Percentiles rank a stretch among this genome's conserved stretches.
Evolutionary conservation across 2,113 vertebrate genomes (phyloP).

Genomic region (Rhegmatorhina hoffmannsi): DNA sequence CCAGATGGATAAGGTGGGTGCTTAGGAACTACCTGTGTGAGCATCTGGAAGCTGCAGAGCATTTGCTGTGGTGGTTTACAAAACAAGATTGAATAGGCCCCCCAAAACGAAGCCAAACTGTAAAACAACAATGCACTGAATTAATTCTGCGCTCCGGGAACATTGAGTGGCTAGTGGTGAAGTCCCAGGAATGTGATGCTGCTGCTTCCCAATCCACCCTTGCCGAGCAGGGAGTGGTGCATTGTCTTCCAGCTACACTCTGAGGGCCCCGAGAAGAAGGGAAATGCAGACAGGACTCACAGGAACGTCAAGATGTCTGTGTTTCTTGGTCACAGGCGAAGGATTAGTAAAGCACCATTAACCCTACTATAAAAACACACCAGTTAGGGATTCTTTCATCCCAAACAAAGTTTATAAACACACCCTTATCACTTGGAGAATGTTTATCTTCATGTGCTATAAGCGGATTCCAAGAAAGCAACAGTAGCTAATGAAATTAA

Average conservation of each 20-base stretch:
- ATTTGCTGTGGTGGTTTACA: not conserved
- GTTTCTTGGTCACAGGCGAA: constrained; percentile 52
- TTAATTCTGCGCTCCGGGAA: constrained; percentile 29
- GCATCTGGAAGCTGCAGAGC: not conserved
- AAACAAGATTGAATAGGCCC: not conserved
- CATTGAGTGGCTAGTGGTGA: not conserved
- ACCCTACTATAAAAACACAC: constrained; percentile 70
- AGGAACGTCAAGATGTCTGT: constrained; percentile 44
- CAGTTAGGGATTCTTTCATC: constrained; percentile 72
- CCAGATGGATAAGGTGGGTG: not conserved
- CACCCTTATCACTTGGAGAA: constrained; percentile 66
- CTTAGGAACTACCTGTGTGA: not conserved
- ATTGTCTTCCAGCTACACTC: constrained; percentile 21
- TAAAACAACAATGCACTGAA: constrained; percentile 28
- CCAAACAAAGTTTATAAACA: constrained; percentile 75
- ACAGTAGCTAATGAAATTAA: constrained; percentile 77
- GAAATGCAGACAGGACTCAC: not conserved
- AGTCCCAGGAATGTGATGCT: constrained; percentile 36
- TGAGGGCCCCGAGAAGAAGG: constrained; percentile 1
- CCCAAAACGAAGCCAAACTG: not conserved
- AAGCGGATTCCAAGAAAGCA: constrained; percentile 68
- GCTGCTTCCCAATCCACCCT: constrained; percentile 37
- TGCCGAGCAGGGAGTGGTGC: not conserved
- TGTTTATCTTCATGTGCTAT: constrained; percentile 72
- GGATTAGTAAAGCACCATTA: constrained; percentile 77